A percentile compares a stretch with the other conserved stretches of the same genome.
phyloP scores from a whole-genome alignment of 2,797 vertebrate genomes.

The Eulemur albifrons region DNA sequence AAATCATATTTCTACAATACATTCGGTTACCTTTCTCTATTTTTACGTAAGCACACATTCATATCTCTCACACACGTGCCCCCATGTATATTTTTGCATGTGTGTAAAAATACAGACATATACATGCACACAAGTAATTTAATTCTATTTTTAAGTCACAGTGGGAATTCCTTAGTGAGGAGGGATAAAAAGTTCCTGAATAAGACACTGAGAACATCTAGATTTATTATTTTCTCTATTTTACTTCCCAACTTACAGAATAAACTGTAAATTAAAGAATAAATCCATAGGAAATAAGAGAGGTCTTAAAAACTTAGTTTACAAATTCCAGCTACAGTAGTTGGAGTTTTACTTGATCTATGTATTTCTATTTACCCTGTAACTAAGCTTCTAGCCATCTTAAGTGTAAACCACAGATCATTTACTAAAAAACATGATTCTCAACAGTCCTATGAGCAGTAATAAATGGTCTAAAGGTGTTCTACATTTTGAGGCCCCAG shows the following conservation, averaged over 20 bases:
- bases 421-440: conserved; percentile 84
- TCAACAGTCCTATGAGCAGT: conserved; percentile 81
- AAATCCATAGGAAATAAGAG: conserved; percentile 75
- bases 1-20: conserved; percentile 85
- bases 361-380: conserved; percentile 85
- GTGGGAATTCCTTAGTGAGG: conserved; percentile 88
- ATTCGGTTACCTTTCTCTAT: conserved; percentile 85
- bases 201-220: conserved; percentile 86
- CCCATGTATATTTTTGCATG: conserved; percentile 86
- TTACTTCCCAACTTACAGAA: conserved; percentile 85
- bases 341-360: conserved; percentile 83
- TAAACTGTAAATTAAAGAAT: conserved; percentile 85
- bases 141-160: conserved; percentile 88
- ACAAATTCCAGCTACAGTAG: conserved; percentile 86
- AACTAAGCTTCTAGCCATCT: conserved; percentile 86
- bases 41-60: conserved; percentile 85
- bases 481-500: conserved; percentile 85
- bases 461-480: conserved; percentile 84
- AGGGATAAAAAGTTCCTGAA: conserved; percentile 85
- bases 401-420: conserved; percentile 87
- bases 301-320: conserved; percentile 84
- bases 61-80: conserved; percentile 81
- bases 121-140: conserved; percentile 86
- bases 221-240: conserved; percentile 83
- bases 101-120: conserved; percentile 85